These are phyloP conservation scores for Loripinus fragilis DNA, from an alignment of 2,888 invertebrate species.

Conservation along the genomic window DNA sequence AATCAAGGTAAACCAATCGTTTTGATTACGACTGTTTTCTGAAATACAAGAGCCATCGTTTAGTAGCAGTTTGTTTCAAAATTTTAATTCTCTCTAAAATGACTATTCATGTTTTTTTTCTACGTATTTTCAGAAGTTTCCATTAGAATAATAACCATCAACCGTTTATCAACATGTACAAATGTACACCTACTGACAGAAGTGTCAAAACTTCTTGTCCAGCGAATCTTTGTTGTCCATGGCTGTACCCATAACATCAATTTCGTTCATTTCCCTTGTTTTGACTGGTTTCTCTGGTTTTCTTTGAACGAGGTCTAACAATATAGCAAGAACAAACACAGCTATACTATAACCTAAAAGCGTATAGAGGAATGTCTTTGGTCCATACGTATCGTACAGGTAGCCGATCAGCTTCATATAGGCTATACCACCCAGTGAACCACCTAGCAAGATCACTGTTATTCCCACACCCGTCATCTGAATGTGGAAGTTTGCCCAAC, in stretches of 20 bases:
- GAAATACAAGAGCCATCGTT: too few relatives aligned
- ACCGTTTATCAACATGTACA: too few relatives aligned
- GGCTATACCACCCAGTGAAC: constrained; percentile 65
- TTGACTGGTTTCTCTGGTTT: constrained; percentile 2
- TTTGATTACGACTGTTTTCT: too few relatives aligned
- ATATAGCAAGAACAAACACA: constrained; percentile 46
- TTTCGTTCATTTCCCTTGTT: not conserved
- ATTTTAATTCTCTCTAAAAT: too few relatives aligned
- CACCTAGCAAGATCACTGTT: constrained; percentile 65
- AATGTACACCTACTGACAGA: too few relatives aligned
- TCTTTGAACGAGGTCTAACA: constrained; percentile 54
- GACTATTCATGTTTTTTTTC: too few relatives aligned
- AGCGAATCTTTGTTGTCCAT: not conserved
- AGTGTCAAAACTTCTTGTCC: too few relatives aligned
- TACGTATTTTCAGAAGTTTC: too few relatives aligned
- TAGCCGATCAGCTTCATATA: constrained; percentile 70
- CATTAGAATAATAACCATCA: too few relatives aligned
- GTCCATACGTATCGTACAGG: constrained; percentile 65
- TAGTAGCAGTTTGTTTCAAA: too few relatives aligned
- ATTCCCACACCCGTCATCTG: constrained; percentile 70
- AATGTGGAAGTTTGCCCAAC: constrained; percentile 70
- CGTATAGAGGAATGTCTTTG: constrained; percentile 63
- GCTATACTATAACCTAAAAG: constrained; percentile 60
- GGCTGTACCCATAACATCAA: not conserved
- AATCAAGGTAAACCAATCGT: too few relatives aligned